These are phyloP conservation scores for Vesta saturnalis DNA, from an alignment of 2,888 invertebrate species.

Conservation along the genomic window DNA sequence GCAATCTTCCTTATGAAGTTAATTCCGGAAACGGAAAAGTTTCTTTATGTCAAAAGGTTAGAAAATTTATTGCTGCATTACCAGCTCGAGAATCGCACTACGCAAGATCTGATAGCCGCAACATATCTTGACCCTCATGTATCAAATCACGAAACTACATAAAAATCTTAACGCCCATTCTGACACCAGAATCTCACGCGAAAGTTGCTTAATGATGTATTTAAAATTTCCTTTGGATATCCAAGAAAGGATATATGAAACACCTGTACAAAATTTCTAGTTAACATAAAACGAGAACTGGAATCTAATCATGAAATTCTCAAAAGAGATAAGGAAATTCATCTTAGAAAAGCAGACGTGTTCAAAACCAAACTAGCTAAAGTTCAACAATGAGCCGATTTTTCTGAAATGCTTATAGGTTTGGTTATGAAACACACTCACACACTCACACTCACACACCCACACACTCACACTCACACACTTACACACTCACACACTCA, in stretches of 20 bases:
- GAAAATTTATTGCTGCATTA: too few species aligned
- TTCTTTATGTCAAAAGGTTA: too few species aligned
- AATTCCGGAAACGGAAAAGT: too few species aligned
- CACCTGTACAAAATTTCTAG: background rate
- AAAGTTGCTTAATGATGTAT: background rate
- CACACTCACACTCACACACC: too few species aligned
- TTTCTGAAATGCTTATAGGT: background rate
- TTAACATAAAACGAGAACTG: background rate
- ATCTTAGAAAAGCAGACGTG: too few species aligned
- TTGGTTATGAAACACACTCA: conserved; percentile 17
- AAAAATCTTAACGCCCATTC: background rate
- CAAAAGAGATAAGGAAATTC: background rate
- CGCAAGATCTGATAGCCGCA: too few species aligned
- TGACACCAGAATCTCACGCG: background rate
- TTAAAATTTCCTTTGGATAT: conserved; percentile 1
- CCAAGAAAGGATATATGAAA: conserved; percentile 6
- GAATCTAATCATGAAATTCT: background rate
- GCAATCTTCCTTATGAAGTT: too few species aligned
- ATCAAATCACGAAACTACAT: too few species aligned
- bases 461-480: too few species aligned
- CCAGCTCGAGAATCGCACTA: too few species aligned
- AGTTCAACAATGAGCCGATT: background rate
- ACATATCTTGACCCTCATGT: too few species aligned
- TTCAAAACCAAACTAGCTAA: background rate
- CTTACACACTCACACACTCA: too few species aligned